Evolutionary conservation across 2,797 vertebrate genomes (phyloP), one percentile per base, ranked within the genome.

Genomic region (Ambastaia sidthimunki): DNA sequence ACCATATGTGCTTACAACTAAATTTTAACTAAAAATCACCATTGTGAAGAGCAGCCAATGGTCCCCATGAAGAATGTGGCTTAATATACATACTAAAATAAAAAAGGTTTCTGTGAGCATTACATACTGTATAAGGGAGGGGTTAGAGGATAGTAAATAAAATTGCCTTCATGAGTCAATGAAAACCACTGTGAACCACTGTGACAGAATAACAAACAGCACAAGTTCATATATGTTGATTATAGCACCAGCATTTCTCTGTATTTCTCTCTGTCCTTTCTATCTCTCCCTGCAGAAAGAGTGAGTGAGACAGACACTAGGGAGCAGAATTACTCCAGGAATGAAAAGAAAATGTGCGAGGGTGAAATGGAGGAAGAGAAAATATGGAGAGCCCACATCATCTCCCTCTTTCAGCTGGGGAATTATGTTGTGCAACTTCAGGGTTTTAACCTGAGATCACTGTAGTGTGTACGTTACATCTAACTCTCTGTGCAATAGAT

Each of bases 301-400:
- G 73, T 86, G 76, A 83, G 48, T 60, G 87, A 44, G 86, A 89
- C 81, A 63, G 67, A 97, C 96, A 93, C 96, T 97, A 98, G 97
- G 93, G 96, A 94, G 96, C 97, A 96, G 91, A 94, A 95, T 96
- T 94, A 93, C 94, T 92, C 93, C 92, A 96, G 88, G 88, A 96
- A 97, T 96, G 92, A 88, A 82, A 82, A 82, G 86, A 82, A 68
- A 10, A 34, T 23, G 2, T 11, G 21, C 16, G 34, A 44, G 71
- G 16, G 7, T 21, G 57, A 1, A 34, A 48, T 48, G 9, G 16
- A 50, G 19, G 10, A 18, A 34, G 41, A 52, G n/a, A 59, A 41
- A 18, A 16, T 7, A n/a, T 50, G 57, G 21, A 75, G 10, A 25
- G n/a, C 15, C 28, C 1, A 41, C 3, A 75, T 60, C 9, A 18